These are phyloP conservation scores for Trachymyrmex cornetzi DNA, from an alignment of 1,140 invertebrate species.

Conservation along the genomic window DNA sequence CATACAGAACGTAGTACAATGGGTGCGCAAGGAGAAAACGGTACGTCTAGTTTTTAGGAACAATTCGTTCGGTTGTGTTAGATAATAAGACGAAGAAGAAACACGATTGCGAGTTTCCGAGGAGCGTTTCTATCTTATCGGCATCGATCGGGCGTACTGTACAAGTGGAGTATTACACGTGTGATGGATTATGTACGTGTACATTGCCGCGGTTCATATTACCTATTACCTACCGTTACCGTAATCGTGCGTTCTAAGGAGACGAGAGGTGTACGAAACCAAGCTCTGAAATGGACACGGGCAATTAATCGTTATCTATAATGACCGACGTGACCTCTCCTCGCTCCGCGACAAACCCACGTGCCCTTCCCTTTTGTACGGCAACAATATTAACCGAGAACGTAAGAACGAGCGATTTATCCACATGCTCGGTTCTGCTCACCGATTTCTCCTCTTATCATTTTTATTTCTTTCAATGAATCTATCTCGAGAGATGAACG, in stretches of 20 bases:
- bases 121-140: conserved; percentile 16
- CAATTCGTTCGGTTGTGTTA: conserved; percentile 64
- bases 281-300: neutral
- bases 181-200: neutral
- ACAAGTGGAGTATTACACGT: conserved; percentile 45
- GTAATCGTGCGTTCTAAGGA: conserved; percentile 14
- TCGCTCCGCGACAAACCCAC: conserved; percentile 26
- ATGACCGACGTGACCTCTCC: conserved; percentile 40
- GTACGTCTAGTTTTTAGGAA: conserved; percentile 52
- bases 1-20: conserved; percentile 61
- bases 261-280: neutral
- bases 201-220: neutral
- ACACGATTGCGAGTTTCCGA: conserved; percentile 52
- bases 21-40: conserved; percentile 11
- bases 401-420: neutral
- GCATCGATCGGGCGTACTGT: conserved; percentile 73
- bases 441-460: neutral
- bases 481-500: neutral
- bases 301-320: neutral
- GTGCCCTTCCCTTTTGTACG: conserved; percentile 49
- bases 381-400: conserved; percentile 34
- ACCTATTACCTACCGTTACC: neutral
- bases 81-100: conserved; percentile 40
- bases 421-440: conserved; percentile 14
- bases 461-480: neutral